phyloP scores from a whole-genome alignment of 2,113 vertebrate genomes.

The Calonectris borealis region DNA sequence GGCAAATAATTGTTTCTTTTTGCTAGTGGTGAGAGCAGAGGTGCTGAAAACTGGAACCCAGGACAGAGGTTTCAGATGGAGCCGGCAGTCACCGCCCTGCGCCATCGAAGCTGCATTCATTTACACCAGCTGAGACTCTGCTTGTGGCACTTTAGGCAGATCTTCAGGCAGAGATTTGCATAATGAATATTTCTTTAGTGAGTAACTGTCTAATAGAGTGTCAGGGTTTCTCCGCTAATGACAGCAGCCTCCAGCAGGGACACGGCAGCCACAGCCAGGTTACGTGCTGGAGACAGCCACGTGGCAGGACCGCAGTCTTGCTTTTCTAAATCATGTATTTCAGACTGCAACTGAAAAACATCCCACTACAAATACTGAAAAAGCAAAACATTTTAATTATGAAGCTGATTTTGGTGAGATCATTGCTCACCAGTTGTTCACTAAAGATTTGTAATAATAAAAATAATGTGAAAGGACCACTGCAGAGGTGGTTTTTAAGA shows the following conservation, averaged over 20 bases:
- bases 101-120: not conserved
- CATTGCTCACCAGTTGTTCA: not conserved
- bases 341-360: not conserved
- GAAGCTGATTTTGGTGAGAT: not conserved
- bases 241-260: not conserved
- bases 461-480: not conserved
- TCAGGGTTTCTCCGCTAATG: not conserved
- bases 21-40: not conserved
- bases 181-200: not conserved
- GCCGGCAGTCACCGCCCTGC: not conserved
- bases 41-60: not conserved
- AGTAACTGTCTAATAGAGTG: not conserved
- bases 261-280: not conserved
- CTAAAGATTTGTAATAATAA: not conserved
- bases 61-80: not conserved
- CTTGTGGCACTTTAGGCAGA: not conserved
- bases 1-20: not conserved
- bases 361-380: not conserved
- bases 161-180: not conserved
- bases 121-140: not conserved
- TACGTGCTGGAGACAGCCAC: fast-evolving
- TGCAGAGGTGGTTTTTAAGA: not conserved
- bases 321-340: not conserved
- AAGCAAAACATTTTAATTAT: not conserved
- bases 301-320: not conserved